Evolutionary conservation across 2,797 vertebrate species (phyloP).

Genomic region (Babyrousa celebensis): DNA sequence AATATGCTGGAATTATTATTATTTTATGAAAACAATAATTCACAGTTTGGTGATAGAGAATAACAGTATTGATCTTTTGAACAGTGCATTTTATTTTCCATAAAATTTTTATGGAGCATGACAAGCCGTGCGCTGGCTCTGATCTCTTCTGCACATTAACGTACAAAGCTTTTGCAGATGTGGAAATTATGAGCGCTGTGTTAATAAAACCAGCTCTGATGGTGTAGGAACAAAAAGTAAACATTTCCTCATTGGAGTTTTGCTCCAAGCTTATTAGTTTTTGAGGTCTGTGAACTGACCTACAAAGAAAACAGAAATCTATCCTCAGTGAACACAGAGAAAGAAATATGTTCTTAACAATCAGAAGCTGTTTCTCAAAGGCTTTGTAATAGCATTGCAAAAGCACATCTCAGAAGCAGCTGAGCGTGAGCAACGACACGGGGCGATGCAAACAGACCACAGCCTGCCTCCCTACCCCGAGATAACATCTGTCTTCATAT

Average conservation of each 20-base stretch:
- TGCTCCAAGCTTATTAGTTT: constrained; percentile 58
- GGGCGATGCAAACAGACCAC: background rate
- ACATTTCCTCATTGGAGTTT: constrained; percentile 49
- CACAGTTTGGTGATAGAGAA: constrained; percentile 84
- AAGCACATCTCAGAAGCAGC: background rate
- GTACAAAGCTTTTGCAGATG: constrained; percentile 55
- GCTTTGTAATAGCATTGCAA: background rate
- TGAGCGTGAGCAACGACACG: background rate
- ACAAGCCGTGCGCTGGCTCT: constrained; percentile 69
- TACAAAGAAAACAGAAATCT: constrained; percentile 70
- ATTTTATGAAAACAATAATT: constrained; percentile 85
- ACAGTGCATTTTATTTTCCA: constrained; percentile 82
- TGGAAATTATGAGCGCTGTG: background rate
- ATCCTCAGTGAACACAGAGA: constrained; percentile 30
- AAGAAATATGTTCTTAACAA: background rate
- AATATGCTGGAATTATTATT: constrained; percentile 60
- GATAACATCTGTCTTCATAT: background rate
- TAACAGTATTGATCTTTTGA: constrained; percentile 85
- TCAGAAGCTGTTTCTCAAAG: background rate
- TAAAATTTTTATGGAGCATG: constrained; percentile 85
- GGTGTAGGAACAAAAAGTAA: background rate
- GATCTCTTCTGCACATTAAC: constrained; percentile 30
- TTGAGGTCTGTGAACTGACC: constrained; percentile 76
- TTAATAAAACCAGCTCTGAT: background rate
- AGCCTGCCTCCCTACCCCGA: fast-evolving